Evolutionary conservation across 2,113 vertebrate genomes (phyloP).

Genomic region (Seriola dumerili): DNA sequence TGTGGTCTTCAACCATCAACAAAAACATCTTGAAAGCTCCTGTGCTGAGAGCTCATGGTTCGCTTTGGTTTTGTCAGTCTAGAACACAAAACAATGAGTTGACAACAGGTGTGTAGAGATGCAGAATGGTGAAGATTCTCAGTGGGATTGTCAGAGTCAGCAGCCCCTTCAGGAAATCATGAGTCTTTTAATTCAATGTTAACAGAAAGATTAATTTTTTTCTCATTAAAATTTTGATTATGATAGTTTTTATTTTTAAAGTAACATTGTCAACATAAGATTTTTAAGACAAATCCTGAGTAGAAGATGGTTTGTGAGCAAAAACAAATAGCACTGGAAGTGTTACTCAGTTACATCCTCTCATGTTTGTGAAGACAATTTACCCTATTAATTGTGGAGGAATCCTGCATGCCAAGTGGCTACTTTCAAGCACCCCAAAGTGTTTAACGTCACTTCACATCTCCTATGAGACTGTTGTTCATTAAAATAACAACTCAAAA

Average conservation of each 20-base stretch:
- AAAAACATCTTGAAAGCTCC: too few species aligned
- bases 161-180: not conserved
- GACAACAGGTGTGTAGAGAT: too few species aligned
- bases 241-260: not conserved
- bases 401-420: constrained; percentile 26
- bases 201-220: not conserved
- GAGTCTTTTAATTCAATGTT: not conserved
- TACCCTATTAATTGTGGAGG: constrained; percentile 39
- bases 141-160: not conserved
- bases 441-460: constrained; percentile 64
- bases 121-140: too few species aligned
- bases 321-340: constrained; percentile 7
- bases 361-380: constrained; percentile 27
- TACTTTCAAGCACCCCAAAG: constrained; percentile 44
- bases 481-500: constrained; percentile 65
- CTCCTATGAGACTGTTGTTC: constrained; percentile 57
- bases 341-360: constrained; percentile 3
- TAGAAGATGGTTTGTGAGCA: not conserved
- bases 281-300: not conserved
- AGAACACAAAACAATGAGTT: too few species aligned
- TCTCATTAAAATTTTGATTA: not conserved
- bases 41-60: too few species aligned
- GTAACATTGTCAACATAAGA: not conserved
- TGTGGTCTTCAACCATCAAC: too few species aligned
- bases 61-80: too few species aligned